Evolutionary conservation across 2,888 invertebrate genomes (phyloP).

Genomic region (Cataglyphis albicans): DNA sequence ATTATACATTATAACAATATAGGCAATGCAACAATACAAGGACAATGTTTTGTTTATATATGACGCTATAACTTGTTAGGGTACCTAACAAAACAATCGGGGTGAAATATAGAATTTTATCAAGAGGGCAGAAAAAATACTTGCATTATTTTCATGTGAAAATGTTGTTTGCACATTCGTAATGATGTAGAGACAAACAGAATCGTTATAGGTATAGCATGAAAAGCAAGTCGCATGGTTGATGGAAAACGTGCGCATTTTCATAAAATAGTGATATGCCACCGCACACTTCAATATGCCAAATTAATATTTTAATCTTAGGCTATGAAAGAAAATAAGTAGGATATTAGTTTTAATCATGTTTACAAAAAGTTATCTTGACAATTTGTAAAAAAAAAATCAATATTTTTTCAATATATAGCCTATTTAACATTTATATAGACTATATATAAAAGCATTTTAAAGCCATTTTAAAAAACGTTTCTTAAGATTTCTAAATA

Average conservation of each 20-base stretch:
- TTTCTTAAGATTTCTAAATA: background rate
- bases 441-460: background rate
- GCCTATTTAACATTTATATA: too few relatives aligned
- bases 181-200: background rate
- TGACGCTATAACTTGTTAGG: too few relatives aligned
- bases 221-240: background rate
- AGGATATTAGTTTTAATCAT: background rate
- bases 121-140: too few relatives aligned
- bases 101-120: too few relatives aligned
- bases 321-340: background rate
- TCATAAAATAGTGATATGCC: background rate
- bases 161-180: background rate
- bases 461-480: background rate
- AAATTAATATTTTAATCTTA: background rate
- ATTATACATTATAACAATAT: too few relatives aligned
- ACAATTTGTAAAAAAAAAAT: background rate
- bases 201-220: background rate
- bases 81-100: too few relatives aligned
- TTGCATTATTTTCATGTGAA: background rate
- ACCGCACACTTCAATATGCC: background rate
- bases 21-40: too few relatives aligned
- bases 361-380: background rate
- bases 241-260: background rate
- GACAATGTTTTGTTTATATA: too few relatives aligned
- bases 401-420: background rate